phyloP scores from a whole-genome alignment of 2,888 invertebrate species.

The Cantharis rufa region DNA sequence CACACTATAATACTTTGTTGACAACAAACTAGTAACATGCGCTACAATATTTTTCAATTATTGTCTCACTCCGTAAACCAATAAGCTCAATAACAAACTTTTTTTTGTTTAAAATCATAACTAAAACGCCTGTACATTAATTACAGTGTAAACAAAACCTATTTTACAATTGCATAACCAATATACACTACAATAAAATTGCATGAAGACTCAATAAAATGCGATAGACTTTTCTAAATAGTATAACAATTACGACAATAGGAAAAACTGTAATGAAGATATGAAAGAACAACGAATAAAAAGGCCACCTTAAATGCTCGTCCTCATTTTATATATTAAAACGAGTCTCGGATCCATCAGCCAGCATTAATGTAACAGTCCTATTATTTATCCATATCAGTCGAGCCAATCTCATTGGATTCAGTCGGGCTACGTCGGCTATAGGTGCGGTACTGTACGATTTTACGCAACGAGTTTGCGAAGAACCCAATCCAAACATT shows the following conservation, averaged over 20 bases:
- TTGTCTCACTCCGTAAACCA: slow-evolving; percentile 30
- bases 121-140: slow-evolving; percentile 16
- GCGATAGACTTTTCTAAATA: slow-evolving; percentile 21
- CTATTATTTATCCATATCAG: slow-evolving; percentile 95
- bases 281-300: slow-evolving; percentile 42
- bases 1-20: slow-evolving; percentile 21
- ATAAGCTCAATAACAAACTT: slow-evolving; percentile 16
- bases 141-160: slow-evolving; percentile 4
- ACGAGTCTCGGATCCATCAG: slow-evolving; percentile 91
- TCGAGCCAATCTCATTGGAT: slow-evolving; percentile 87
- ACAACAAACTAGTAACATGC: slow-evolving; percentile 29
- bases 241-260: slow-evolving; percentile 28
- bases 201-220: slow-evolving; percentile 18
- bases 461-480: slow-evolving; percentile 94
- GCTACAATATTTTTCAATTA: slow-evolving; percentile 27
- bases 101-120: slow-evolving; percentile 5
- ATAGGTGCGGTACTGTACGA: slow-evolving; percentile 93
- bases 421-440: slow-evolving; percentile 82
- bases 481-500: slow-evolving; percentile 96
- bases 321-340: slow-evolving; percentile 69
- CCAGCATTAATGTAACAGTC: slow-evolving; percentile 90
- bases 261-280: slow-evolving; percentile 34
- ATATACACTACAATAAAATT: slow-evolving; percentile 6
- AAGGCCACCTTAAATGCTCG: slow-evolving; percentile 42
- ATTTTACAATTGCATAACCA: slow-evolving; percentile 1